Percentiles rank a stretch among this genome's conserved stretches.
Conservation (phyloP, 2,888 invertebrate genomes). For the Cylloceria caligata region DNA sequence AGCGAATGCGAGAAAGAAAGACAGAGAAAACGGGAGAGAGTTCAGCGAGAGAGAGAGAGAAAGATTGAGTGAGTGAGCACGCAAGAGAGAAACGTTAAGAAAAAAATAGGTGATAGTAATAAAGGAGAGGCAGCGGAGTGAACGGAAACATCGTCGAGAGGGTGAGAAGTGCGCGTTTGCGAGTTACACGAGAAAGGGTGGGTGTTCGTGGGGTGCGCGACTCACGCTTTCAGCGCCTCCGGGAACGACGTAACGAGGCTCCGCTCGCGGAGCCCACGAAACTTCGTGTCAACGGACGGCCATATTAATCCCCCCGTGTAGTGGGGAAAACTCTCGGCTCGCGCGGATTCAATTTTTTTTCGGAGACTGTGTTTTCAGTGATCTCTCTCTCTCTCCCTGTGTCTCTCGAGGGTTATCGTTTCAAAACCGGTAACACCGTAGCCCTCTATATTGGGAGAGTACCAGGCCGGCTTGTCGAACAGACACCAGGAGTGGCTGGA, state of each 20-base stretch:
- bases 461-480: slow-evolving; percentile 44
- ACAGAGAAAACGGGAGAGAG: slow-evolving; percentile 65
- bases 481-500: slow-evolving; percentile 60
- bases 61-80: slow-evolving; percentile 50
- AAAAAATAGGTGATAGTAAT: slow-evolving; percentile 61
- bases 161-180: slow-evolving; percentile 68
- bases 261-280: slow-evolving; percentile 66
- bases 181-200: slow-evolving; percentile 58
- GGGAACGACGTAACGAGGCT: slow-evolving; percentile 66
- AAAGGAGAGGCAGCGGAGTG: slow-evolving; percentile 55
- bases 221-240: slow-evolving; percentile 67
- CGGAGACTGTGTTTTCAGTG: slow-evolving; percentile 13
- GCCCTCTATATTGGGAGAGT: slow-evolving; percentile 3
- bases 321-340: slow-evolving; percentile 23
- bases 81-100: neutral
- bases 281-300: slow-evolving; percentile 74
- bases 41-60: slow-evolving; percentile 54
- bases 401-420: neutral
- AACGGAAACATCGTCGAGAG: slow-evolving; percentile 59
- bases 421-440: slow-evolving; percentile 4
- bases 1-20: slow-evolving; percentile 12
- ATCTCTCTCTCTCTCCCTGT: neutral
- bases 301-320: slow-evolving; percentile 75
- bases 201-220: slow-evolving; percentile 51
- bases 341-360: slow-evolving; percentile 7